These are phyloP conservation scores for Pachyuromys duprasi DNA, from an alignment of 2,797 vertebrate genomes.

Conservation along the genomic window DNA sequence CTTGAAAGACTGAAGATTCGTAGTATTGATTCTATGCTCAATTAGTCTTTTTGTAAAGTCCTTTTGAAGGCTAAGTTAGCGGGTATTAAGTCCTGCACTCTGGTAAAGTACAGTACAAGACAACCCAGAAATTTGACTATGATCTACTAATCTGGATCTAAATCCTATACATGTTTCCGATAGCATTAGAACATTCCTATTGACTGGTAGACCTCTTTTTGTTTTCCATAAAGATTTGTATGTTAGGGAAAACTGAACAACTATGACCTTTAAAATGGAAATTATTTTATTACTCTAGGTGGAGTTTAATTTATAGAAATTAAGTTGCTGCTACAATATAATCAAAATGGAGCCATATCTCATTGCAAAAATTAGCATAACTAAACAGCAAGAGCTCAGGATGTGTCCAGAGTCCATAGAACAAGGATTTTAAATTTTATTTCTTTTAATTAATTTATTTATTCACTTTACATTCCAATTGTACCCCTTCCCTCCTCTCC, in stretches of 20 bases:
- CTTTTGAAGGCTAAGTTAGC: slow-evolving; percentile 16
- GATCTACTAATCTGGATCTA: slow-evolving; percentile 31
- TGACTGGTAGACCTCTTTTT: background rate
- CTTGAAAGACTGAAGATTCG: slow-evolving; percentile 38
- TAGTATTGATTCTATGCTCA: slow-evolving; percentile 54
- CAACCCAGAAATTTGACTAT: background rate
- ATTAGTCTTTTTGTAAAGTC: slow-evolving; percentile 34
- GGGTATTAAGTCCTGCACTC: background rate
- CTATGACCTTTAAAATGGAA: background rate
- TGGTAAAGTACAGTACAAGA: slow-evolving; percentile 9
- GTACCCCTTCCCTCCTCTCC: no score
- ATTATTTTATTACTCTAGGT: slow-evolving; percentile 21
- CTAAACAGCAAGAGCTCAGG: background rate
- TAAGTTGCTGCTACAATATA: background rate
- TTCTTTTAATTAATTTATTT: no score
- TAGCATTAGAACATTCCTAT: background rate
- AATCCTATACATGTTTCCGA: slow-evolving; percentile 8
- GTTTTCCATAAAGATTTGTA: background rate
- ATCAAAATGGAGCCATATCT: background rate
- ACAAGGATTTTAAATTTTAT: no score
- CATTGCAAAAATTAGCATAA: background rate
- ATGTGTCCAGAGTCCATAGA: background rate
- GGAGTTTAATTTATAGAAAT: slow-evolving; percentile 21
- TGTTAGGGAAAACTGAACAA: background rate
- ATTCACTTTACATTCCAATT: no score